Evolutionary conservation across 2,113 vertebrate species (phyloP).

Genomic region (Cyphomyrus plagiostoma): DNA sequence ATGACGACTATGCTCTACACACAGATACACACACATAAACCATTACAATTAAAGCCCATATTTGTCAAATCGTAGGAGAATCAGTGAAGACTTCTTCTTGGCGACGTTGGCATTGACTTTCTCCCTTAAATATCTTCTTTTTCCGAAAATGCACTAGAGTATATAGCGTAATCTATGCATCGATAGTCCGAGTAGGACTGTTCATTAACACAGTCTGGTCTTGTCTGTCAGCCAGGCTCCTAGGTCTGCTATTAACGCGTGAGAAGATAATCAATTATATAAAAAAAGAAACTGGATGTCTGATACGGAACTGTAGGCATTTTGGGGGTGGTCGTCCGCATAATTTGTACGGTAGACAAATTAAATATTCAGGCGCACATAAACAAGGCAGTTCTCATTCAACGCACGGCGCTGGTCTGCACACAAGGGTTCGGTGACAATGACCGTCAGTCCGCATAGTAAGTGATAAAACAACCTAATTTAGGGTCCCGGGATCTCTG

Average conservation of each 20-base stretch:
- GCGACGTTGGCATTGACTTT: not conserved
- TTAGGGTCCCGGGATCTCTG: not conserved
- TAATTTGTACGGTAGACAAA: not conserved
- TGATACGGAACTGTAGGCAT: not conserved
- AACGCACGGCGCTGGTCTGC: not conserved
- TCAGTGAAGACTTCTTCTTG: not conserved
- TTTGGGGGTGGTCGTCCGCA: not conserved
- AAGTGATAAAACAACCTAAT: not conserved
- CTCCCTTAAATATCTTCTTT: not conserved
- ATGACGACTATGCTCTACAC: not conserved
- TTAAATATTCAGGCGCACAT: not conserved
- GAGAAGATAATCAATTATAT: not conserved
- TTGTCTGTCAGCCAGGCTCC: not conserved
- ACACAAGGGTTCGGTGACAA: not conserved
- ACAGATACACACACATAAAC: not conserved
- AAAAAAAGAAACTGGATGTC: not conserved
- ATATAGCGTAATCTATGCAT: not conserved
- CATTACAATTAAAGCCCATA: not conserved
- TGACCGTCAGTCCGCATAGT: not conserved
- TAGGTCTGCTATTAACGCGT: not conserved
- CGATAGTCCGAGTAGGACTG: not conserved
- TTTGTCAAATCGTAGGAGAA: not conserved
- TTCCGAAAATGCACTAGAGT: not conserved
- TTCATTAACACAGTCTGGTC: not conserved
- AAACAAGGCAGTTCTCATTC: not conserved